These are phyloP conservation scores for Puma concolor DNA, from an alignment of 2,113 vertebrate genomes.

Conservation along the genomic window DNA sequence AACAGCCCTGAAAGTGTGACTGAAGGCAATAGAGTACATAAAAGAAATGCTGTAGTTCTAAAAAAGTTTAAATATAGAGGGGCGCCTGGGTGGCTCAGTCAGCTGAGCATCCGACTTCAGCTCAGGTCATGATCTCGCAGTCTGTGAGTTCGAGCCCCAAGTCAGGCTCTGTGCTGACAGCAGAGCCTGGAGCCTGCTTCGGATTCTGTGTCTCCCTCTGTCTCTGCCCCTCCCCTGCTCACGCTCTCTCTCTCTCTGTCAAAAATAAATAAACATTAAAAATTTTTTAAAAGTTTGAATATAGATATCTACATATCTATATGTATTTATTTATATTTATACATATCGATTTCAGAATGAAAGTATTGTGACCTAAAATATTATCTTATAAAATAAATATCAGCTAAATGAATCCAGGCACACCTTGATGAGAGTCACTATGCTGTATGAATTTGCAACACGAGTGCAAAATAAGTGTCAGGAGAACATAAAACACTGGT, in stretches of 20 bases:
- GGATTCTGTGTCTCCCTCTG: too few relatives aligned
- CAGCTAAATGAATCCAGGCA: conserved; percentile 55
- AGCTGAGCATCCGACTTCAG: too few relatives aligned
- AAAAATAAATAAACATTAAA: too few relatives aligned
- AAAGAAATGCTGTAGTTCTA: conserved; percentile 52
- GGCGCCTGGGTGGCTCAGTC: too few relatives aligned
- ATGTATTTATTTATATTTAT: neutral
- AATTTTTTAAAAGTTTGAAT: neutral
- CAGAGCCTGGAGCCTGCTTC: too few relatives aligned
- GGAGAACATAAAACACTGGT: conserved; percentile 40
- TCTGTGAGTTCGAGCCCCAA: too few relatives aligned
- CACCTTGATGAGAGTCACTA: conserved; percentile 49
- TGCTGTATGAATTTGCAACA: neutral
- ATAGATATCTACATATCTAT: neutral
- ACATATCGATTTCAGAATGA: neutral
- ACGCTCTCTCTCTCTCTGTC: too few relatives aligned
- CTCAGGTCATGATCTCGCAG: too few relatives aligned
- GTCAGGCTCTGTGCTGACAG: too few relatives aligned
- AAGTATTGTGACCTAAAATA: neutral
- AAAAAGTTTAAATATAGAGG: neutral
- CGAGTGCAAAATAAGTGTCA: conserved; percentile 27
- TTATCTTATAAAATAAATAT: conserved; percentile 39
- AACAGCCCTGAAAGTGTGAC: conserved; percentile 40
- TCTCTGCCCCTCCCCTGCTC: too few relatives aligned
- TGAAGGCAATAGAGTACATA: conserved; percentile 38